Conservation (phyloP, 2,888 invertebrate species). For the Pyrrhosoma nymphula region DNA sequence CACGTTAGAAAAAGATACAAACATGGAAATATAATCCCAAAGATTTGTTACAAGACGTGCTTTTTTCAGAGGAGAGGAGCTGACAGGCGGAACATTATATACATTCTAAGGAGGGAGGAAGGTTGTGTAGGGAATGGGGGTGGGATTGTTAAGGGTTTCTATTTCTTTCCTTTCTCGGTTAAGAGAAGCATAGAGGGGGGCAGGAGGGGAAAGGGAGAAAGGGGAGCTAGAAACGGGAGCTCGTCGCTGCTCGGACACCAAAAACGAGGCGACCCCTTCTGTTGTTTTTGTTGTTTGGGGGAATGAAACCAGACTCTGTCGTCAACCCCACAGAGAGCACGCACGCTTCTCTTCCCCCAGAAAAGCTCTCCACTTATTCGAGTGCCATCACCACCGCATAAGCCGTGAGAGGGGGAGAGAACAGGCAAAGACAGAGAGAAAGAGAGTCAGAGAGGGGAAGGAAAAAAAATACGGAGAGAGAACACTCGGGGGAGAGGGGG, state of each 20-base stretch:
- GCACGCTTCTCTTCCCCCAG: background rate
- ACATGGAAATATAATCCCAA: background rate
- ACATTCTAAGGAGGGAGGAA: background rate
- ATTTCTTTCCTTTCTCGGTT: background rate
- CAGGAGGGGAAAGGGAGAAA: background rate
- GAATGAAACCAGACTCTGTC: too few species aligned
- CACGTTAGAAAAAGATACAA: slow-evolving; percentile 23
- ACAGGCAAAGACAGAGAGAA: too few species aligned
- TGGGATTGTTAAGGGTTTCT: background rate
- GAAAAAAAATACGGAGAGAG: too few species aligned
- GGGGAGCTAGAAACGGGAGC: background rate
- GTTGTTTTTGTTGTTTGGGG: too few species aligned
- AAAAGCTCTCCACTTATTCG: background rate
- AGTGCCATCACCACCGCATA: background rate
- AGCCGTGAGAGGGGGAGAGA: too few species aligned
- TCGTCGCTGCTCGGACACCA: background rate
- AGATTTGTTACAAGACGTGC: background rate
- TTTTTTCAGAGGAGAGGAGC: background rate
- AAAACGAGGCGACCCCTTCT: background rate
- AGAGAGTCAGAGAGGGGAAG: too few species aligned
- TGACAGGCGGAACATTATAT: background rate
- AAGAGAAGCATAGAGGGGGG: background rate
- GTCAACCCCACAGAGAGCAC: background rate
- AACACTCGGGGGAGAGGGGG: too few species aligned
- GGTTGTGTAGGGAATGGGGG: background rate